Percentiles rank a stretch among this genome's conserved stretches.
Conservation (phyloP, 1,140 invertebrate species). For the Nomia melanderi region DNA sequence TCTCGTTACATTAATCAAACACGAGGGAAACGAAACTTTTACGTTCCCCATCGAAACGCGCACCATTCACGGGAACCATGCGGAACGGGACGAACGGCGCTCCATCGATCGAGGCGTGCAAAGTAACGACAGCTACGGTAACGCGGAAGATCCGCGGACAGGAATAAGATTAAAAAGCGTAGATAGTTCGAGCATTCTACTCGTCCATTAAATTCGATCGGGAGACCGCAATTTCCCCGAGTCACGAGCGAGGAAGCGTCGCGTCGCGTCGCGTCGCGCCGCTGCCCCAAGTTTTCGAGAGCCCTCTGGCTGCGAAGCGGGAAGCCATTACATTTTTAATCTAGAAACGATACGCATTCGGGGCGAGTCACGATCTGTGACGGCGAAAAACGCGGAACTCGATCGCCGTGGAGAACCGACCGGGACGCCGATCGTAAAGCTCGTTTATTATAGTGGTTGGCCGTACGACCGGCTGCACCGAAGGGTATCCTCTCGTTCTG, state of each 20-base stretch:
- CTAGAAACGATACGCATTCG: slow-evolving; percentile 12
- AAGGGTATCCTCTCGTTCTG: not conserved
- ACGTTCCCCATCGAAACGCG: too few species aligned
- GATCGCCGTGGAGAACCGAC: slow-evolving; percentile 22
- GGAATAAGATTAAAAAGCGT: not conserved
- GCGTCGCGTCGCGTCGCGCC: too few species aligned
- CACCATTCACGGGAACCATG: too few species aligned
- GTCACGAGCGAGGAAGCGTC: not conserved
- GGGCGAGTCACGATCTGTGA: slow-evolving; percentile 5
- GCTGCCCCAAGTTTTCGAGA: not conserved
- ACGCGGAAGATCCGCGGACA: not conserved
- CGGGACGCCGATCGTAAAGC: slow-evolving; percentile 31
- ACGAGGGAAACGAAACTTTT: too few species aligned
- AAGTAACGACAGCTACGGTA: not conserved
- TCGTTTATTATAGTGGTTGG: slow-evolving; percentile 40
- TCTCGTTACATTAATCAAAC: too few species aligned
- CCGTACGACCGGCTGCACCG: slow-evolving; percentile 29
- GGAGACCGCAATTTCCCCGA: not conserved
- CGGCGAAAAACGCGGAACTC: slow-evolving; percentile 6
- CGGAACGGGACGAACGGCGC: not conserved
- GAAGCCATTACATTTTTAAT: slow-evolving; percentile 11
- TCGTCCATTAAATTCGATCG: not conserved
- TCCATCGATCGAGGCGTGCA: not conserved
- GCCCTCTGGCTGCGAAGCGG: not conserved
- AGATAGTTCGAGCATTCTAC: not conserved